phyloP scores from a whole-genome alignment of 2,888 invertebrate species.

The Drosophila rubida region DNA sequence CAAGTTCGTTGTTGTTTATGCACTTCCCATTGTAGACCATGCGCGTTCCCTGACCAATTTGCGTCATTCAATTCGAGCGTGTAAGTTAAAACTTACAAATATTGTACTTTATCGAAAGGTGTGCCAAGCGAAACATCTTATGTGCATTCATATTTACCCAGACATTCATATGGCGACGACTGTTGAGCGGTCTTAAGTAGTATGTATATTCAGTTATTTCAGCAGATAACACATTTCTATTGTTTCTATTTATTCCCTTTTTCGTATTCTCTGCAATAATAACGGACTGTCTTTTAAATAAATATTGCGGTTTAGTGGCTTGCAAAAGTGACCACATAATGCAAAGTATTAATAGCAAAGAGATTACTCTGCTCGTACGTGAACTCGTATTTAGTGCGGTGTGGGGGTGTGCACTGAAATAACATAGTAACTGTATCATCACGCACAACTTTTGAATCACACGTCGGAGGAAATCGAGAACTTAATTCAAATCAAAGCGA shows the following conservation, averaged over 20 bases:
- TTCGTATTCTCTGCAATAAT: not conserved
- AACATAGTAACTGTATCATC: slow-evolving; percentile 3
- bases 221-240: not conserved
- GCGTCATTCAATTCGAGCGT: slow-evolving; percentile 73
- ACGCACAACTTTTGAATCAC: slow-evolving; percentile 2
- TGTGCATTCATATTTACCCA: not conserved
- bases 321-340: slow-evolving; percentile 19
- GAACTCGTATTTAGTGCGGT: not conserved
- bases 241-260: not conserved
- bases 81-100: slow-evolving; percentile 29
- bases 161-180: not conserved
- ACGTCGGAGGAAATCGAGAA: slow-evolving; percentile 19
- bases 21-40: slow-evolving; percentile 52
- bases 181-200: not conserved
- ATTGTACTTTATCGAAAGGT: slow-evolving; percentile 9
- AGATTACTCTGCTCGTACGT: slow-evolving; percentile 28
- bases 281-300: slow-evolving; percentile 4
- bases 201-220: not conserved
- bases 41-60: slow-evolving; percentile 27
- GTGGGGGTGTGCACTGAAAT: slow-evolving; percentile 37
- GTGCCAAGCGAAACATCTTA: not conserved
- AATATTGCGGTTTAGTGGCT: slow-evolving; percentile 17
- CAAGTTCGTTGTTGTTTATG: slow-evolving; percentile 45
- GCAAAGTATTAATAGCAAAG: slow-evolving; percentile 46
- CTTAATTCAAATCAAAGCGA: slow-evolving; percentile 61